phyloP scores from a whole-genome alignment of 2,113 vertebrate species.

The Cervus canadensis region DNA sequence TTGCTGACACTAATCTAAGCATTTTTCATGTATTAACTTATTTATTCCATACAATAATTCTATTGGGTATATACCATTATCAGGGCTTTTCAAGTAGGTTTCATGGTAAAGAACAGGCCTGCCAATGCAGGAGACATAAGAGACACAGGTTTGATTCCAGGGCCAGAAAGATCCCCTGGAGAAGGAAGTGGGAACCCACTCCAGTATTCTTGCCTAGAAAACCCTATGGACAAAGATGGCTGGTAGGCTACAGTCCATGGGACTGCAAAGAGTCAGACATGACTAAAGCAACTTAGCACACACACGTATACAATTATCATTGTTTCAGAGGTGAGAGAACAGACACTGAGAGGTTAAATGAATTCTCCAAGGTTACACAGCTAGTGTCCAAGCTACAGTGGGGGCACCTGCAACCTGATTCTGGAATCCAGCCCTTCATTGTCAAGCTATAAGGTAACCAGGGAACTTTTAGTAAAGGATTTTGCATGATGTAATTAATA shows the following conservation, averaged over 20 bases:
- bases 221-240: background rate
- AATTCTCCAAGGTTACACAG: background rate
- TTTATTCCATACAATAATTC: background rate
- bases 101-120: rapidly evolving
- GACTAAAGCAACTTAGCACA: background rate
- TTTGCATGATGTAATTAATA: background rate
- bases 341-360: background rate
- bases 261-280: background rate
- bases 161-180: background rate
- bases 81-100: background rate
- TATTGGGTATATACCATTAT: background rate
- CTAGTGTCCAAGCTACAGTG: background rate
- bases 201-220: background rate
- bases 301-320: background rate
- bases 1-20: background rate
- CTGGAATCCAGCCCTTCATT: background rate
- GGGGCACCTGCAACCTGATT: background rate
- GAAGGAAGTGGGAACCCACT: background rate
- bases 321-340: background rate
- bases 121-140: background rate
- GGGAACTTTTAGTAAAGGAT: background rate
- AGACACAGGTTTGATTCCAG: background rate
- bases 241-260: background rate
- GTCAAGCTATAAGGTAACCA: background rate
- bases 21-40: background rate